phyloP scores from a whole-genome alignment of 2,797 vertebrate genomes.

The Carduelis carduelis region DNA sequence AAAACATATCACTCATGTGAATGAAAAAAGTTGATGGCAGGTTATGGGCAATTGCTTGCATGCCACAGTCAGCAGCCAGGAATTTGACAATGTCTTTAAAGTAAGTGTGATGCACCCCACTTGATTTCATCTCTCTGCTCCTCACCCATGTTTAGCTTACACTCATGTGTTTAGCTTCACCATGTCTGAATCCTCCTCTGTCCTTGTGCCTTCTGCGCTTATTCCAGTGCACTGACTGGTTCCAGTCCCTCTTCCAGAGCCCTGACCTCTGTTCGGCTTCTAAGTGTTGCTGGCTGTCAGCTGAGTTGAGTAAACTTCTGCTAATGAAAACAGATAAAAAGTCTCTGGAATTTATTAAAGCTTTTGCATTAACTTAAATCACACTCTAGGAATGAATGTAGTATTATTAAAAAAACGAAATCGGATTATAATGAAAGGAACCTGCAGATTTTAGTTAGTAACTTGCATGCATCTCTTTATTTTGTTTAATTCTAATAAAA shows the following conservation, averaged over 20 bases:
- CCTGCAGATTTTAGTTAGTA: conserved; percentile 9
- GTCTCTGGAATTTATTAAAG: neutral
- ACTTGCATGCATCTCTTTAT: conserved; percentile 7
- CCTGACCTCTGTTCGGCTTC: neutral
- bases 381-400: neutral
- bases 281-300: neutral
- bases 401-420: conserved; percentile 6
- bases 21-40: neutral
- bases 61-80: neutral
- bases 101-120: neutral
- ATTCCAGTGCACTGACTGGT: neutral
- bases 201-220: neutral
- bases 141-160: neutral
- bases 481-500: conserved; percentile 36
- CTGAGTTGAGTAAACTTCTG: conserved; percentile 39
- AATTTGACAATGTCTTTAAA: neutral
- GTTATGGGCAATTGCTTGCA: neutral
- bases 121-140: neutral
- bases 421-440: conserved; percentile 29
- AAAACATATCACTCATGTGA: conserved; percentile 9
- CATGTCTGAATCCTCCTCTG: neutral
- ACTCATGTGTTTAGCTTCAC: rapidly evolving
- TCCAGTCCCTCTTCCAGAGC: neutral
- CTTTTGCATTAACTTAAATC: conserved; percentile 18
- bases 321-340: conserved; percentile 53